Base-by-base conservation (phyloP, 2,888 invertebrate genomes). In the Acholoe squamosa region DNA sequence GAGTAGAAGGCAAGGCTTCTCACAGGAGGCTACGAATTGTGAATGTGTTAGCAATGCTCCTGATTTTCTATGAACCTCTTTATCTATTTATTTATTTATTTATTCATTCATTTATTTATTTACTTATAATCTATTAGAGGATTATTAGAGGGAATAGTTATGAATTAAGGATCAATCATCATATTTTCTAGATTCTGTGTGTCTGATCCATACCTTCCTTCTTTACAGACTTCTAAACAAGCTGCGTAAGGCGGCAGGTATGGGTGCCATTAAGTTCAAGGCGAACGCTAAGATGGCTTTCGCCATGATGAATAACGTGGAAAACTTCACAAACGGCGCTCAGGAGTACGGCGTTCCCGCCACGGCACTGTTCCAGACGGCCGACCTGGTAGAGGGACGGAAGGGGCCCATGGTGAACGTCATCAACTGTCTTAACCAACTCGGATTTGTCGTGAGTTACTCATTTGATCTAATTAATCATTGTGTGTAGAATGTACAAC, bases 361-460 rank as follows among this genome's bases (percentile, higher is more conserved):
- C 43, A 91, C 84, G 19, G 92, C 92, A 52, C 89, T 92, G 28
- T 92, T 92, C 91, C 91, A 91, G 91, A 91, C 92, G 22, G 88
- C 77, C 51, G 92, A 92, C 84, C 91, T 92, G 76, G 91, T 90
- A 51, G 92, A 92, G 28, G 92, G 92, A 12, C 77, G 92, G 31
- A 92, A 92, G 89, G 91, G 90, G n/a, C 91, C 91, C 43, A 91
- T 92, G 91, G n/a, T 92, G 52, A 91, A 89, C 86, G 92, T 92
- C 67, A 89, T 92, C 56, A 90, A 92, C 91, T 92, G 92, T 89
- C 84, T 92, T 25, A 92, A 91, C 91, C 91, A 91, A 25, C 91
- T 92, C 28, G 92, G 92, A 3, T 89, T 91, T 56, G 52, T 61
- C 19, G 91, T 91, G 5, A 90, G 90, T 90, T 1, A 16, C 14